These are phyloP conservation scores for Myotis brandtii DNA, from an alignment of 2,113 vertebrate genomes.

Conservation along the genomic window DNA sequence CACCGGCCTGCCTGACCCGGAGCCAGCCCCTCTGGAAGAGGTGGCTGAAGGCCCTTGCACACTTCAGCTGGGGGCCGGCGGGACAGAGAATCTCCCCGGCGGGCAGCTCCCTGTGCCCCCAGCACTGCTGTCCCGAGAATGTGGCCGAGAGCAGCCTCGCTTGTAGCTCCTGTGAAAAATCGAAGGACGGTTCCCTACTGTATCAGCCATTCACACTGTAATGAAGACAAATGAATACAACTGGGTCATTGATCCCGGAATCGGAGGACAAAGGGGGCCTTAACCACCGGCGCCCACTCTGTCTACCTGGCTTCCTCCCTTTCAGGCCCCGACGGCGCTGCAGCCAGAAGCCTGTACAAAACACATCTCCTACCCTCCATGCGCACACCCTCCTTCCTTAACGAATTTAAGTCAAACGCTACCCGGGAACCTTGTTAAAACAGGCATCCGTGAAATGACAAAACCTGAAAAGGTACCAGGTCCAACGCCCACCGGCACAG, in stretches of 20 bases:
- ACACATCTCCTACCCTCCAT: not conserved
- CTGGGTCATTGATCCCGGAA: not conserved
- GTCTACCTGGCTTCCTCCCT: not conserved
- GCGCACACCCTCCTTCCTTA: no score
- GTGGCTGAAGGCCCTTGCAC: not conserved
- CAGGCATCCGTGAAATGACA: not conserved
- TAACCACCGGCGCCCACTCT: not conserved
- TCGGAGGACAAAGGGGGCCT: not conserved
- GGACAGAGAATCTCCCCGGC: not conserved
- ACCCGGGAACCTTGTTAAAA: not conserved
- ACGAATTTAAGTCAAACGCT: not conserved
- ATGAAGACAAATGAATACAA: not conserved
- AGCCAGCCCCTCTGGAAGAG: not conserved
- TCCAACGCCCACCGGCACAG: not conserved
- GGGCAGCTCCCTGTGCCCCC: not conserved
- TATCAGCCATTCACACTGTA: not conserved
- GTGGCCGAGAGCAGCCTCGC: not conserved
- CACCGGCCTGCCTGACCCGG: not conserved
- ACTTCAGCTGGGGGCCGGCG: not conserved
- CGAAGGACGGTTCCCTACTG: no score
- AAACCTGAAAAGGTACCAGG: not conserved
- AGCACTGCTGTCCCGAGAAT: not conserved
- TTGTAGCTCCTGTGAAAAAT: not conserved
- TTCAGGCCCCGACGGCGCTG: not conserved
- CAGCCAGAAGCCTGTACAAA: no score